phyloP scores from a whole-genome alignment of 2,888 invertebrate genomes.

The Drosophila conformis region DNA sequence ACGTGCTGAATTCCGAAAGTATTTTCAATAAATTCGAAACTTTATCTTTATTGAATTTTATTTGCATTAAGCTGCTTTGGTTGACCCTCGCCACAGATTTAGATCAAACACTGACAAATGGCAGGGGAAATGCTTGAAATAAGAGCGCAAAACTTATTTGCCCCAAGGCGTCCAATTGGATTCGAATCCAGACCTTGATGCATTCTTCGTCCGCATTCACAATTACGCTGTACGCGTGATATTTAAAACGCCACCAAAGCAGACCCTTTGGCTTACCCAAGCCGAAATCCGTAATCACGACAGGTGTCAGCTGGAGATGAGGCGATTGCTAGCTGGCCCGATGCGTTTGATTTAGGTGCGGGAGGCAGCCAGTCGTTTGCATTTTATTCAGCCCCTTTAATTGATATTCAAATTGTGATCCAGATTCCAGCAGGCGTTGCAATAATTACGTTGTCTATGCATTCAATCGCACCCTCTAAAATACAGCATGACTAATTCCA shows the following conservation, averaged over 20 bases:
- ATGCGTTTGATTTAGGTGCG: conserved; percentile 59
- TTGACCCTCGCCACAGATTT: conserved; percentile 1
- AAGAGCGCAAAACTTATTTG: conserved; percentile 49
- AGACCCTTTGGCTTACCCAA: conserved; percentile 39
- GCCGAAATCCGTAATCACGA: conserved; percentile 51
- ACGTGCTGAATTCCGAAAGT: conserved; percentile 36
- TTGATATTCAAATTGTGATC: conserved; percentile 50
- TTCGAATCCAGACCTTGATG: conserved; percentile 1
- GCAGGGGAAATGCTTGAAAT: conserved; percentile 44
- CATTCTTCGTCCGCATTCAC: conserved; percentile 25
- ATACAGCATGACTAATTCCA: conserved; percentile 41
- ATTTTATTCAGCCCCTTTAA: conserved; percentile 50
- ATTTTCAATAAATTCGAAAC: conserved; percentile 43
- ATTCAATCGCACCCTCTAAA: conserved; percentile 42
- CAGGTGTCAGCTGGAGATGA: conserved; percentile 61
- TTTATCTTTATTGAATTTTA: conserved; percentile 51
- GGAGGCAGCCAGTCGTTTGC: conserved; percentile 33
- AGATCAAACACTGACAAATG: conserved; percentile 55
- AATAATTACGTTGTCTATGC: conserved; percentile 69
- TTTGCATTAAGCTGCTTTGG: conserved; percentile 41
- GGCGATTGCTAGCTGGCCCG: conserved; percentile 29
- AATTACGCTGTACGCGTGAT: conserved; percentile 40
- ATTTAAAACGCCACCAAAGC: conserved; percentile 34
- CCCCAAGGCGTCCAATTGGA: conserved; percentile 31
- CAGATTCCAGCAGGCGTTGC: conserved; percentile 24